phyloP scores from a whole-genome alignment of 2,797 vertebrate species.

The Melopsittacus undulatus region DNA sequence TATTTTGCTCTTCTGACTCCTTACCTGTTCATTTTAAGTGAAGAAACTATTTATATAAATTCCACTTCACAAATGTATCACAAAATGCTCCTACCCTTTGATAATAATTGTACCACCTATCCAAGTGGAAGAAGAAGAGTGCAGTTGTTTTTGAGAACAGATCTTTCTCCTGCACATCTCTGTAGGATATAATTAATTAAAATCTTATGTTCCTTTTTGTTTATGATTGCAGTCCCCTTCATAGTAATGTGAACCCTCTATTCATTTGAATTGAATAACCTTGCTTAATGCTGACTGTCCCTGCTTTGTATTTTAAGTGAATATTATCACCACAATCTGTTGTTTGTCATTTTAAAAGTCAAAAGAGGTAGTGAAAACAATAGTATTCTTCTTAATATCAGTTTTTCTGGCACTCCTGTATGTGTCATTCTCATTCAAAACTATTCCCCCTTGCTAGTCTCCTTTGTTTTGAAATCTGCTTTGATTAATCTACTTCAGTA shows the following conservation, averaged over 20 bases:
- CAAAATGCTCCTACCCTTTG: background rate
- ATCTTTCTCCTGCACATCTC: background rate
- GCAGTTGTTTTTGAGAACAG: background rate
- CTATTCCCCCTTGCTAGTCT: background rate
- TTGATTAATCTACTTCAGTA: background rate
- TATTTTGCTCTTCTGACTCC: background rate
- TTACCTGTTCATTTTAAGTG: background rate
- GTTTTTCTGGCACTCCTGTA: background rate
- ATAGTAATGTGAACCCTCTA: background rate
- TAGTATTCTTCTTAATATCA: background rate
- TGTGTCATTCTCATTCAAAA: background rate
- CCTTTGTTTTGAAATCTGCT: conserved; percentile 31
- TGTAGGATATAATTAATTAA: conserved; percentile 30
- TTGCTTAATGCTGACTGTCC: background rate
- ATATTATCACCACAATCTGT: background rate
- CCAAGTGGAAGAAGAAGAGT: background rate
- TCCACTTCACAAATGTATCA: background rate
- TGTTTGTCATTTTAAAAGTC: background rate
- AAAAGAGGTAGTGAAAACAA: background rate
- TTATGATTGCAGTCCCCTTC: conserved; percentile 12
- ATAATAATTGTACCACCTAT: background rate
- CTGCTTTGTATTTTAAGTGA: conserved; percentile 13
- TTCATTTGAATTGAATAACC: background rate
- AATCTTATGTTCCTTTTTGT: background rate
- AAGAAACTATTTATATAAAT: background rate